Evolutionary conservation across 2,888 invertebrate genomes (phyloP), one percentile per base, ranked within the genome.

Genomic region (Trilocha varians): DNA sequence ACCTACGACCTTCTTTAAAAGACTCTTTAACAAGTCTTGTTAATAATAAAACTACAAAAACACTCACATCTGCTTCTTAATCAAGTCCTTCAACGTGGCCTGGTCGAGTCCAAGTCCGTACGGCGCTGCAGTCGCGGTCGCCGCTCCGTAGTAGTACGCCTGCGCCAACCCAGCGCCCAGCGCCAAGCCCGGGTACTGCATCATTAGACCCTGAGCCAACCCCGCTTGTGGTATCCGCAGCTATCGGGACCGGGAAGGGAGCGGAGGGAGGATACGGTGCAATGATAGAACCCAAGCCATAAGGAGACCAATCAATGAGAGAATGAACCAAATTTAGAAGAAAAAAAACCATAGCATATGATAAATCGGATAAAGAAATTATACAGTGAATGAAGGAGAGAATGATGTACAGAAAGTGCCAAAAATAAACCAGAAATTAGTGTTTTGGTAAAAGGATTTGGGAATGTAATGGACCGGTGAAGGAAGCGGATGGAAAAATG

Each of bases 21-120:
- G n/a, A n/a, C n/a, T n/a, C n/a, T n/a, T n/a, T n/a, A n/a, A n/a
- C n/a, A n/a, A n/a, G n/a, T 5, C 13, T n/a, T 13, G 6, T 13
- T 5, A 42, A 38, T 36, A n/a, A 34, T 5, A 15, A 15, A 25
- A 13, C 3, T 15, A 32, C 38, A 36, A 37, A 18, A 13, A 35
- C 15, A 45, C 93, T 92, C 80, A 96, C 96, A 97, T 94, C 87
- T 97, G 97, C 64, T 95, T 95, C 73, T 91, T 92, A 52, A 97
- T 92, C 53, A 92, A 90, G 48, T 95, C 95, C 78, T 93, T 95
- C 9, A 96, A 80, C 46, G 92, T 91, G 3, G 66, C 70, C 42
- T 88, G 88, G 55, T 91, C 91, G 8, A 89, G 56, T 9, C 88
- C 87, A 17, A 87, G 64, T 14, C 87, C 89, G 57, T 85, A 88